phyloP scores from a whole-genome alignment of 1,140 invertebrate genomes.

The Aethina tumida region DNA sequence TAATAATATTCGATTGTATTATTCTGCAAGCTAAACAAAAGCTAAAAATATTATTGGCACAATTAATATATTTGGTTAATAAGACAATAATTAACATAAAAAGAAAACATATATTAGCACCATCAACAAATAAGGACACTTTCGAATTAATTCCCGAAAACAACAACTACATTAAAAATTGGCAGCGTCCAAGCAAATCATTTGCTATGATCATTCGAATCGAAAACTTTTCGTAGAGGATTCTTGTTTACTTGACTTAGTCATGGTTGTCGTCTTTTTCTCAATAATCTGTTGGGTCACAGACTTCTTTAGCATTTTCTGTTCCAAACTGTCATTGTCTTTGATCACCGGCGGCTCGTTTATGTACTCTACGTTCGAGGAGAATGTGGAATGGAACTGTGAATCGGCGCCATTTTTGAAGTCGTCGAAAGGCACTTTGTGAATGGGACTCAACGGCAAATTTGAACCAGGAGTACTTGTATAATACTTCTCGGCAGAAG shows the following conservation, averaged over 20 bases:
- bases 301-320: slow-evolving; percentile 42
- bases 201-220: slow-evolving; percentile 32
- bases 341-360: slow-evolving; percentile 36
- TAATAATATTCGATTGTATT: no score
- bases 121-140: slow-evolving; percentile 14
- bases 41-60: slow-evolving; percentile 15
- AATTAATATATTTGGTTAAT: slow-evolving; percentile 15
- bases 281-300: slow-evolving; percentile 42
- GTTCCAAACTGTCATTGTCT: slow-evolving; percentile 38
- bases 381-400: slow-evolving; percentile 24
- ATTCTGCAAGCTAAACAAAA: slow-evolving; percentile 8
- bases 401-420: slow-evolving; percentile 28
- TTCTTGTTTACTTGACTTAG: slow-evolving; percentile 39
- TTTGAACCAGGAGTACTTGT: slow-evolving; percentile 34
- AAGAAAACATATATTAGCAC: slow-evolving; percentile 7
- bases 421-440: slow-evolving; percentile 19
- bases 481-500: slow-evolving; percentile 38
- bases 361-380: slow-evolving; percentile 36
- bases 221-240: slow-evolving; percentile 41
- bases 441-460: slow-evolving; percentile 17
- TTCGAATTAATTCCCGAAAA: no score
- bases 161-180: slow-evolving; percentile 2
- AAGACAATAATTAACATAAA: slow-evolving; percentile 1
- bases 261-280: slow-evolving; percentile 42
- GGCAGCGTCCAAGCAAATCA: not conserved